Conservation (phyloP, 2,113 vertebrate species). For the Brachypteracias leptosomus region DNA sequence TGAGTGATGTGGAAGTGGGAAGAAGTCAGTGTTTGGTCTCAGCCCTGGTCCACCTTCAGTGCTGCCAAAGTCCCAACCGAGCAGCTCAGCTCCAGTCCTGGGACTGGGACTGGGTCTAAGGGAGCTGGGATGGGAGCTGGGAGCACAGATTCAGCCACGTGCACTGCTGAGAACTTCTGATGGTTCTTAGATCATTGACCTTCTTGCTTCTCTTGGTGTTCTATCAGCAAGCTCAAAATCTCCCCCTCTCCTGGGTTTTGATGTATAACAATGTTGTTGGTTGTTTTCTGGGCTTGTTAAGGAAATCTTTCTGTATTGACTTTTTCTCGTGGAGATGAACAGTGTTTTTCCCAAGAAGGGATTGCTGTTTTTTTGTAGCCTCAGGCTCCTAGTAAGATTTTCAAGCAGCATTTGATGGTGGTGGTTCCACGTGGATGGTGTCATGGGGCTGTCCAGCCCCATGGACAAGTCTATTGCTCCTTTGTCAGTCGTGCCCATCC, state of each 20-base stretch:
- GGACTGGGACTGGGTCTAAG: too few species aligned
- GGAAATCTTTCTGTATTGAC: neutral
- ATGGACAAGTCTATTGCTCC: rapidly evolving
- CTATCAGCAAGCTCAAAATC: neutral
- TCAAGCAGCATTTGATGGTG: rapidly evolving
- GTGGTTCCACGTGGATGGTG: rapidly evolving
- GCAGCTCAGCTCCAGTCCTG: rapidly evolving
- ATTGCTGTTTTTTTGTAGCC: neutral
- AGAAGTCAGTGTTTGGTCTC: neutral
- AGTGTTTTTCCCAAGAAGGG: neutral
- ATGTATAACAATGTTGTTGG: rapidly evolving
- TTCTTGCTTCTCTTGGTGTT: neutral
- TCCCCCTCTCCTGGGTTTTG: neutral
- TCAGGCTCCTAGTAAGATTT: neutral
- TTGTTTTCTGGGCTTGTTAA: neutral
- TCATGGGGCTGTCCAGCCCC: neutral
- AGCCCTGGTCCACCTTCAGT: neutral
- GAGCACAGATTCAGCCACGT: neutral
- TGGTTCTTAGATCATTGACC: neutral
- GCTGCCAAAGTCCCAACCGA: rapidly evolving
- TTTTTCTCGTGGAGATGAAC: neutral
- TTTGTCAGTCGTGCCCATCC: rapidly evolving
- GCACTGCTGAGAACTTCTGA: neutral
- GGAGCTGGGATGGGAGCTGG: neutral
- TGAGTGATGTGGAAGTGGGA: neutral